Evolutionary conservation across 2,888 invertebrate genomes (phyloP).

Genomic region (Morpho deidamia): DNA sequence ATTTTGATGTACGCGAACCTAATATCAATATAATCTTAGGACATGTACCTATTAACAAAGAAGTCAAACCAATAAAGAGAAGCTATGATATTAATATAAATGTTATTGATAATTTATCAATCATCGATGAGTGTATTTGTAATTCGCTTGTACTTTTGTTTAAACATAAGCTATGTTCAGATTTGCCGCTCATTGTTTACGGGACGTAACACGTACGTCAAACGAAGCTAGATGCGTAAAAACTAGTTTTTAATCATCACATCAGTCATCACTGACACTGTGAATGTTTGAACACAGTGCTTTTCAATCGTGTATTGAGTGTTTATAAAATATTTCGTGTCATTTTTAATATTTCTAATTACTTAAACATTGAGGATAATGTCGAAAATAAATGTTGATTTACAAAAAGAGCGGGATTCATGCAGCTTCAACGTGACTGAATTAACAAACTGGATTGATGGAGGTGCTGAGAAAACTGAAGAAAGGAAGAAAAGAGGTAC

Average conservation of each 20-base stretch:
- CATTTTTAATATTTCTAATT: neutral
- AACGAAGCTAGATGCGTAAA: too few relatives aligned
- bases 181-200: too few relatives aligned
- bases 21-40: too few relatives aligned
- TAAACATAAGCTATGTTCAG: neutral
- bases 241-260: neutral
- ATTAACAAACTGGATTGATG: slow-evolving; percentile 87
- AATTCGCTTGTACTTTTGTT: neutral
- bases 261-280: neutral
- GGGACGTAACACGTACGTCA: too few relatives aligned
- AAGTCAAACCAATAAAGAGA: too few relatives aligned
- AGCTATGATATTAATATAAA: too few relatives aligned
- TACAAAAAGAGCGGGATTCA: slow-evolving; percentile 84
- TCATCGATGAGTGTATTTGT: too few relatives aligned
- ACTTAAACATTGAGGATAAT: slow-evolving; percentile 1
- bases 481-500: slow-evolving; percentile 80
- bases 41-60: too few relatives aligned
- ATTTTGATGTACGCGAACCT: too few relatives aligned
- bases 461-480: slow-evolving; percentile 84
- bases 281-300: slow-evolving; percentile 6
- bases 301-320: neutral
- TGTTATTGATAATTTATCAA: too few relatives aligned
- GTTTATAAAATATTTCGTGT: neutral
- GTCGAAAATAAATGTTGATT: slow-evolving; percentile 80
- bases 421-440: slow-evolving; percentile 87